phyloP scores from a whole-genome alignment of 2,797 vertebrate genomes.

The Tenualosa thibaudeaui region DNA sequence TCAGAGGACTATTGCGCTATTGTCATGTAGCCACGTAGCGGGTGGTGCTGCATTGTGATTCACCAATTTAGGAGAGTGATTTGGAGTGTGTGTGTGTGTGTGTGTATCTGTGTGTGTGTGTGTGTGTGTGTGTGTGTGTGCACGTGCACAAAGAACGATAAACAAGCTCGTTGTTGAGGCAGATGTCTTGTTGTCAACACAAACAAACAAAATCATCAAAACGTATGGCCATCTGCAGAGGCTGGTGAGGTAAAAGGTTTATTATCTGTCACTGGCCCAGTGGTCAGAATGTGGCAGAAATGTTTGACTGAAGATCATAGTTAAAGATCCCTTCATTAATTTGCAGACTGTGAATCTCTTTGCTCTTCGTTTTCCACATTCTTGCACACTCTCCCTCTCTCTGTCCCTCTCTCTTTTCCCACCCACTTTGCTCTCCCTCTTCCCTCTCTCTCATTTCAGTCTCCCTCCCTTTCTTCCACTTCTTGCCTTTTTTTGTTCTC shows the following conservation, averaged over 20 bases:
- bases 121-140: background rate
- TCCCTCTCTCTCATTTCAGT: background rate
- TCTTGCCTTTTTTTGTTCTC: background rate
- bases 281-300: background rate
- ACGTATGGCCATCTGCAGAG: background rate
- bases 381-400: background rate
- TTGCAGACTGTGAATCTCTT: background rate
- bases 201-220: background rate
- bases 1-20: conserved; percentile 59
- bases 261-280: background rate
- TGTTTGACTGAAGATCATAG: background rate
- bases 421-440: background rate
- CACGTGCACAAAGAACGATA: background rate
- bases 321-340: conserved; percentile 5
- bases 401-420: background rate
- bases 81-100: conserved; percentile 9
- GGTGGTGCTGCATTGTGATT: conserved; percentile 42
- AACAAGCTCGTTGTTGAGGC: conserved; percentile 25
- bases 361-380: background rate
- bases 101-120: background rate
- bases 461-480: background rate
- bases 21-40: conserved; percentile 52
- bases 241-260: background rate
- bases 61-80: conserved; percentile 38
- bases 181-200: conserved; percentile 30